Base-by-base conservation (phyloP, 2,888 invertebrate genomes). In the Tolmerus cingulatus region DNA sequence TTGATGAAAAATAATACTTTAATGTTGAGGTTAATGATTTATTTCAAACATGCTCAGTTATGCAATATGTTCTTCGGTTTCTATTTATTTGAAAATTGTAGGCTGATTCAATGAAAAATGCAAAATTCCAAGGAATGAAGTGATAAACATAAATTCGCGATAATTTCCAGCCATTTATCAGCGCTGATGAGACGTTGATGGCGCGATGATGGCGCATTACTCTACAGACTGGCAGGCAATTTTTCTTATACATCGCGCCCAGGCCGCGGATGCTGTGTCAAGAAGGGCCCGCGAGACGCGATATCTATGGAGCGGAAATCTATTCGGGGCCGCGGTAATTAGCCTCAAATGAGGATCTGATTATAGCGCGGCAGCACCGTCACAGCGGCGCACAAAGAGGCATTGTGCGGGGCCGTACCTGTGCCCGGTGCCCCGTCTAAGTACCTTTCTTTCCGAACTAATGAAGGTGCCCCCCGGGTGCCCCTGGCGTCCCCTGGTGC, bases 291-390 rank as follows among this genome's bases (percentile, higher is more conserved):
- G 12, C 8, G 14, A 27, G 66, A 66, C 3, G 66, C 23, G 66
- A 66, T 66, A 74, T 85, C 46, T 43, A 74, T 79, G 27, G 46
- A 86, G 86, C 88, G 87, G 88, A 87, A 88, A 88, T 88, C 87
- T 88, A 88, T 88, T 88, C 84, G 88, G 23, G 87, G 87, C 78
- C 87, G 87, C 27, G 88, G 87, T 88, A 88, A 88, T 88, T 88
- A 88, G 88, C 87, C 87, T 86, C 81, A 88, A 88, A 88, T 88
- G 88, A 88, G 88, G 81, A 88, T 88, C 88, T 88, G 88, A 88
- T 88, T 88, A 87, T 87, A 86, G 87, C 85, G 87, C 79, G 76
- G 37, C 76, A 76, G 9, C 37, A 51, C 23, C 43, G 19, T 74
- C 74, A 76, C 40, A 55, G 51, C 55, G 57, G 37, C 23, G 74